A percentile compares a stretch with the other conserved stretches of the same genome.
Conservation (phyloP, 1,140 invertebrate genomes). For the Drosophila tsacasi region DNA sequence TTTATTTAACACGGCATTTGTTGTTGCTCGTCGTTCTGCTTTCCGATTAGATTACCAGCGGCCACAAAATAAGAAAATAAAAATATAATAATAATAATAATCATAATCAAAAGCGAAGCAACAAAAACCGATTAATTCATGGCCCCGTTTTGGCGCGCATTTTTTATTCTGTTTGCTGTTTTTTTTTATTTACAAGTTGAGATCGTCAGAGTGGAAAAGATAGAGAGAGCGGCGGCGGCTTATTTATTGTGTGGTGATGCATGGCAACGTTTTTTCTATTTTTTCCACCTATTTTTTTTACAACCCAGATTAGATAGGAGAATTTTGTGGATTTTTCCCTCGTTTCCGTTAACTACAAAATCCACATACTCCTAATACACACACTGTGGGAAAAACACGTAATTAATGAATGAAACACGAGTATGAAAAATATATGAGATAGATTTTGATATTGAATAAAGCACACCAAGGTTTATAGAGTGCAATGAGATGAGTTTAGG, state of each 20-base stretch:
- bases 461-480: not conserved
- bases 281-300: slow-evolving; percentile 20
- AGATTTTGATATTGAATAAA: not conserved
- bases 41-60: slow-evolving; percentile 36
- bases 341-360: not conserved
- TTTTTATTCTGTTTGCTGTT: slow-evolving; percentile 4
- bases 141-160: slow-evolving; percentile 50
- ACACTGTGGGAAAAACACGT: not conserved
- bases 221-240: slow-evolving; percentile 6
- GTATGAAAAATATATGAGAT: not conserved
- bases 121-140: slow-evolving; percentile 40
- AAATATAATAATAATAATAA: slow-evolving; percentile 17
- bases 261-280: slow-evolving; percentile 15
- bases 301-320: slow-evolving; percentile 66
- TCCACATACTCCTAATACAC: not conserved
- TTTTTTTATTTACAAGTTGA: slow-evolving; percentile 1
- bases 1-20: slow-evolving; percentile 24
- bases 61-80: slow-evolving; percentile 12
- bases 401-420: not conserved
- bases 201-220: slow-evolving; percentile 23
- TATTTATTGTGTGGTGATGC: slow-evolving; percentile 12
- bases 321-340: not conserved
- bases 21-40: slow-evolving; percentile 23
- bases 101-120: not conserved
- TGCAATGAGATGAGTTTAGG: not conserved